Percentiles rank a stretch among this genome's conserved stretches.
These are phyloP conservation scores for Bothrops jararaca DNA, from an alignment of 2,113 vertebrate species.

Conservation along the genomic window DNA sequence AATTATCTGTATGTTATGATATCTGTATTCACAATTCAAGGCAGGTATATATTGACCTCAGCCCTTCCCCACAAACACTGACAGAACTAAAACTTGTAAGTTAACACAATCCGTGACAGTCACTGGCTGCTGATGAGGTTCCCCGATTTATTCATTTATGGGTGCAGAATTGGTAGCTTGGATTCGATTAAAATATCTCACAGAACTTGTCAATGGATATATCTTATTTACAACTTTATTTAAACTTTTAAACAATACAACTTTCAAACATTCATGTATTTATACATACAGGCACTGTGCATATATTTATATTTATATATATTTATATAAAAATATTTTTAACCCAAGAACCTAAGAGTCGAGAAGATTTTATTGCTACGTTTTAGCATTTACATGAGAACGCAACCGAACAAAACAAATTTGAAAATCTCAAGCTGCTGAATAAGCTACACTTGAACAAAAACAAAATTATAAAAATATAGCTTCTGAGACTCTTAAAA, in stretches of 20 bases:
- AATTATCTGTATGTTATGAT: background rate
- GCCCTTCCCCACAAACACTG: background rate
- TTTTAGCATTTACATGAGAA: conserved; percentile 77
- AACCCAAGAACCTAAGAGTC: conserved; percentile 70
- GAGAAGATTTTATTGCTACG: conserved; percentile 82
- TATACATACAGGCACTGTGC: conserved; percentile 78
- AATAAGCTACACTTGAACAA: conserved; percentile 71
- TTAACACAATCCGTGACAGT: background rate
- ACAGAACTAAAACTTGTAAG: background rate
- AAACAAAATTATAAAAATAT: conserved; percentile 81
- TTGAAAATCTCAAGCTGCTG: conserved; percentile 71
- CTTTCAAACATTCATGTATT: conserved; percentile 73
- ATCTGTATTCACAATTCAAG: background rate
- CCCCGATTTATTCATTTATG: background rate
- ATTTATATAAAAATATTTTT: conserved; percentile 81
- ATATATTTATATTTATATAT: conserved; percentile 77
- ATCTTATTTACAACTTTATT: conserved; percentile 79
- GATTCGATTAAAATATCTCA: background rate
- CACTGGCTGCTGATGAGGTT: background rate
- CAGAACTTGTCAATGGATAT: conserved; percentile 44
- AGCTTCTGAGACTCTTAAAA: conserved; percentile 71
- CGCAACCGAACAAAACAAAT: conserved; percentile 60
- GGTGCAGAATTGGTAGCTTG: background rate
- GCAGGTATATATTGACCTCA: background rate
- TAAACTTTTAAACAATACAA: conserved; percentile 72